Conservation (phyloP, 92 coral and sea anemone genomes). For the Heliopora coerulea region DNA sequence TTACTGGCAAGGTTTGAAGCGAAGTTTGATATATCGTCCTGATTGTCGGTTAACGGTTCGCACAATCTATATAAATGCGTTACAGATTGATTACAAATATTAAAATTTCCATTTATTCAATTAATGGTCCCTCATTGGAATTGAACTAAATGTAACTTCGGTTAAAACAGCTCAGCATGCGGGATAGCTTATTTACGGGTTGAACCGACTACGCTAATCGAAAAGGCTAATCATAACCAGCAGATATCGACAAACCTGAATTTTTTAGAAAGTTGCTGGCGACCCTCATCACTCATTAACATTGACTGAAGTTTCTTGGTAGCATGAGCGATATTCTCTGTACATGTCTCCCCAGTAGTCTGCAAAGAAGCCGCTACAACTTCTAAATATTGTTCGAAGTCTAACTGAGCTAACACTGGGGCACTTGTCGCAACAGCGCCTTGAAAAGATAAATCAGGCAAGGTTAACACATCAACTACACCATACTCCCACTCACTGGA, state of each 20-base stretch:
- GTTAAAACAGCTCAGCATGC: too few relatives aligned
- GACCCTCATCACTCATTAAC: slow-evolving; percentile 67
- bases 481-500: too few relatives aligned
- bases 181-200: too few relatives aligned
- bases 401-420: slow-evolving; percentile 78
- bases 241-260: slow-evolving; percentile 79
- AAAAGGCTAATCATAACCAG: too few relatives aligned
- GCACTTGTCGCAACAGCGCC: slow-evolving; percentile 98
- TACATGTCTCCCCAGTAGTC: slow-evolving; percentile 84
- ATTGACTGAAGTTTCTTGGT: slow-evolving; percentile 63
- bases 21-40: slow-evolving; percentile 74
- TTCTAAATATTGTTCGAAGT: slow-evolving; percentile 85
- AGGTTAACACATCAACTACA: too few relatives aligned
- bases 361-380: slow-evolving; percentile 86
- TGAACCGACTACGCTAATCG: too few relatives aligned
- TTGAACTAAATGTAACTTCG: too few relatives aligned
- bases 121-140: too few relatives aligned
- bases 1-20: slow-evolving; percentile 70
- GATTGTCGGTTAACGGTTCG: slow-evolving; percentile 57
- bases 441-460: too few relatives aligned
- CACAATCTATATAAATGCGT: slow-evolving; percentile 58
- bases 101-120: too few relatives aligned
- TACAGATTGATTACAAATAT: too few relatives aligned
- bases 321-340: slow-evolving; percentile 73
- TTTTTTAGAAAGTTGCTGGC: slow-evolving; percentile 56